Evolutionary conservation across 2,113 vertebrate species (phyloP).

Genomic region (Daubentonia madagascariensis): DNA sequence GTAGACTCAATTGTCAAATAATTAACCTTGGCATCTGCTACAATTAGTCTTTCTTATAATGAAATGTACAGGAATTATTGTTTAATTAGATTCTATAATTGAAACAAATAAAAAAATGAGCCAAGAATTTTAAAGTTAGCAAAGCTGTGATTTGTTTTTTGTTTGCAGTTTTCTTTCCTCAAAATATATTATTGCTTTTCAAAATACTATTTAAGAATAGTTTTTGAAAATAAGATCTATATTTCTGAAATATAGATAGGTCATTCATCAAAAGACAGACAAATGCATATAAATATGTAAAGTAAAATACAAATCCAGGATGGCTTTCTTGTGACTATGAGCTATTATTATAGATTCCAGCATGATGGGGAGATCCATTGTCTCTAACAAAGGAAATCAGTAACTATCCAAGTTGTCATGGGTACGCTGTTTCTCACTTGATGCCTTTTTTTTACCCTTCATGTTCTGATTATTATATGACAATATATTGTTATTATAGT

Average conservation of each 20-base stretch:
- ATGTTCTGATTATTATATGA: conserved; percentile 18
- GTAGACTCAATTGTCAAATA: conserved; percentile 42
- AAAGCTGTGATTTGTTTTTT: conserved; percentile 52
- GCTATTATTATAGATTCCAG: not conserved
- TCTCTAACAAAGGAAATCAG: not conserved
- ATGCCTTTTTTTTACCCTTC: not conserved
- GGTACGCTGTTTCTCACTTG: not conserved
- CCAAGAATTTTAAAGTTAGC: conserved; percentile 52
- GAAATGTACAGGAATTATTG: conserved; percentile 36
- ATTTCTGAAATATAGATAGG: not conserved
- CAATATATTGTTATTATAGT: not conserved
- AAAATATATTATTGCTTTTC: conserved; percentile 1
- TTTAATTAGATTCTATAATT: conserved; percentile 63
- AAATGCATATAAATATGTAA: conserved; percentile 4
- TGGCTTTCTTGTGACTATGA: not conserved
- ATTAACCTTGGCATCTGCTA: conserved; percentile 37
- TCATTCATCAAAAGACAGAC: conserved; percentile 12
- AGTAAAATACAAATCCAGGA: not conserved
- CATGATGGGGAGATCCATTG: not conserved
- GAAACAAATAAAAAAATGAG: conserved; percentile 66
- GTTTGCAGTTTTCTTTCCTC: not conserved
- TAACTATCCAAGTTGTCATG: conserved; percentile 9
- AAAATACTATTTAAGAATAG: conserved; percentile 12
- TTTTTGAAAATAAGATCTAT: conserved; percentile 27
- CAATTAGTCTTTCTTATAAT: conserved; percentile 44